phyloP scores from a whole-genome alignment of 1,140 invertebrate genomes.

The Calliopsis andreniformis region DNA sequence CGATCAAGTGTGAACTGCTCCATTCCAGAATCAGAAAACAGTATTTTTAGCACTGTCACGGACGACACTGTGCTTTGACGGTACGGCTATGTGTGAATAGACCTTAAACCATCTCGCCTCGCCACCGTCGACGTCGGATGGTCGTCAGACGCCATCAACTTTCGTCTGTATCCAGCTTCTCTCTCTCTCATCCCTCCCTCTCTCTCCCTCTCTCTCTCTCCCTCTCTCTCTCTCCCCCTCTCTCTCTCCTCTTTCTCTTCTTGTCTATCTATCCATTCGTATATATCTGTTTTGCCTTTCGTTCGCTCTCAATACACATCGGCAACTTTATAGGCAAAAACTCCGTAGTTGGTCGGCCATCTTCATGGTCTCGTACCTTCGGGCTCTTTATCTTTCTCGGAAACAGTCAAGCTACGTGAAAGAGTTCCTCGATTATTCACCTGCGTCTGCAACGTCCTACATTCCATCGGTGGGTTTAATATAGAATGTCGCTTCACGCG shows the following conservation, averaged over 20 bases:
- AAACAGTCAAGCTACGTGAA: conserved; percentile 12
- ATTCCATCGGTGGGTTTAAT: not conserved
- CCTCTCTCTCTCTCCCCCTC: conserved; percentile 37
- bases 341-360: conserved; percentile 28
- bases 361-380: conserved; percentile 52
- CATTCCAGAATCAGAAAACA: too few relatives aligned
- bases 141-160: conserved; percentile 68
- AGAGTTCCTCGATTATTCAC: conserved; percentile 30
- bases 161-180: conserved; percentile 60
- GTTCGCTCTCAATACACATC: conserved; percentile 45
- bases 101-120: conserved; percentile 66
- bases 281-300: conserved; percentile 31
- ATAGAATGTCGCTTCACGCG: not conserved
- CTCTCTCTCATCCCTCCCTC: conserved; percentile 28
- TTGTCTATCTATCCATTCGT: conserved; percentile 26
- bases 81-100: too few relatives aligned
- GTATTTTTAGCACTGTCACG: too few relatives aligned
- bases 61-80: too few relatives aligned
- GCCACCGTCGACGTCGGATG: conserved; percentile 61
- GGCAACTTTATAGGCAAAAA: conserved; percentile 58
- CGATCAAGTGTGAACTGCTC: too few relatives aligned
- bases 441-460: not conserved
- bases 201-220: conserved; percentile 31
- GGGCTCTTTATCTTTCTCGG: not conserved
- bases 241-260: conserved; percentile 25